Conservation (phyloP, 2,888 invertebrate genomes). For the Ochropacha duplaris region DNA sequence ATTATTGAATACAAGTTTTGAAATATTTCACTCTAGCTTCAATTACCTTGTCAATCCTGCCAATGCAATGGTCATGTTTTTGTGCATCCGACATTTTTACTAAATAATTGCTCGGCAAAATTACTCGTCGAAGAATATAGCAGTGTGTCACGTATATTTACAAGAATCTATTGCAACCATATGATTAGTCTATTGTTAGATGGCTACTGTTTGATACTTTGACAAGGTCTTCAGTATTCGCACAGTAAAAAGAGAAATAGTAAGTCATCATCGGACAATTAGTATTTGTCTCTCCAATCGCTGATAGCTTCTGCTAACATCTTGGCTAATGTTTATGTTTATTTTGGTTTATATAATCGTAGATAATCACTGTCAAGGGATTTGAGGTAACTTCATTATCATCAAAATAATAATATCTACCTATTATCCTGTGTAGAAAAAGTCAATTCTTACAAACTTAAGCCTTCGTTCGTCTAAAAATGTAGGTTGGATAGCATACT, state of each 20-base stretch:
- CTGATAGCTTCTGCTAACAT: too few species aligned
- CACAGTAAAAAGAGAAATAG: background rate
- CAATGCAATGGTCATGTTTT: background rate
- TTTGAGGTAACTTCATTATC: too few species aligned
- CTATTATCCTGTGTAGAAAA: too few species aligned
- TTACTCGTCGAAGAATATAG: slow-evolving; percentile 9
- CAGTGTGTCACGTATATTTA: slow-evolving; percentile 47
- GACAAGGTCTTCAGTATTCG: slow-evolving; percentile 52
- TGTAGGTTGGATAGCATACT: too few species aligned
- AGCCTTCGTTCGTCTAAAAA: too few species aligned
- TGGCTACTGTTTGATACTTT: slow-evolving; percentile 71
- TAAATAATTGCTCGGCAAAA: slow-evolving; percentile 2
- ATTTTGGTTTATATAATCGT: too few species aligned
- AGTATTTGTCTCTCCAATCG: background rate
- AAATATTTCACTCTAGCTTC: background rate
- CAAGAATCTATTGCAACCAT: slow-evolving; percentile 51
- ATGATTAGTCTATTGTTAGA: slow-evolving; percentile 74
- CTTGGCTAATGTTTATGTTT: too few species aligned
- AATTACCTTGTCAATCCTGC: background rate
- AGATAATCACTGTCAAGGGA: too few species aligned
- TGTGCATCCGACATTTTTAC: slow-evolving; percentile 5
- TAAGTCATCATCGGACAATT: background rate
- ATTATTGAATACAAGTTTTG: background rate
- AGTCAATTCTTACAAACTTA: too few species aligned
- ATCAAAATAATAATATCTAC: too few species aligned